Base-by-base conservation (phyloP, 2,113 vertebrate genomes). In the Spea bombifrons region DNA sequence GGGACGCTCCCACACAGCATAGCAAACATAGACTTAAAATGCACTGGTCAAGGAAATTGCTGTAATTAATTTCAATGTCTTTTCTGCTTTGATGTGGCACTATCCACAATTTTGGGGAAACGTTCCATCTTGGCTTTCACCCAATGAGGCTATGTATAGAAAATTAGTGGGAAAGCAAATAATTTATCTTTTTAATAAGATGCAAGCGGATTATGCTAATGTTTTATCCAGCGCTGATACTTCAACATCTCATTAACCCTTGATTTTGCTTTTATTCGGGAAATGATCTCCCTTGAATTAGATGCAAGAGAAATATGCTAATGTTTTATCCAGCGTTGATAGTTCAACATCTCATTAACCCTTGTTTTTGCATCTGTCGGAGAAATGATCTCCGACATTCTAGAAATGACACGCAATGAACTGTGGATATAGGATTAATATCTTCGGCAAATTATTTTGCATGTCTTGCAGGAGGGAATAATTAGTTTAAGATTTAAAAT, bases 51-150 rank as follows among this genome's bases (percentile, higher is more conserved):
- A 90, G 86, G 83, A 90, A 90, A 88, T 86, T 78, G 63, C 84
- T 85, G 84, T 75, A 86, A 88, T 91, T 90, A 90, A 89, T 90
- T 91, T 89, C 85, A 81, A 63, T 78, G 71, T 85, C 73, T 87
- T 59, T 85, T 75, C 82, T 81, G 81, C 86, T 92, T 91, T 91
- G 88, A 92, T 90, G 87, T 88, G 70, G 80, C 69, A 61, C 84
- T 82, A 47, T 66, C 85, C 82, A 47, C 67, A 73, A 68, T 85
- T 82, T 81, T 82, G 82, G 86, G 81, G 80, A 65, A 82, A 80
- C 78, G 86, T 81, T 86, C 81, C 66, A 53, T 7, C 76, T 82
- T 88, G 84, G 81, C 74, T 49, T 84, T 52, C 67, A 71, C 87
- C 88, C 87, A 89, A 85, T 76, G 10, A n/a, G 44, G 48, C 44